Percentiles rank a stretch among this genome's conserved stretches.
Conservation (phyloP, 1,140 invertebrate genomes). For the Polypedilum pembai region DNA sequence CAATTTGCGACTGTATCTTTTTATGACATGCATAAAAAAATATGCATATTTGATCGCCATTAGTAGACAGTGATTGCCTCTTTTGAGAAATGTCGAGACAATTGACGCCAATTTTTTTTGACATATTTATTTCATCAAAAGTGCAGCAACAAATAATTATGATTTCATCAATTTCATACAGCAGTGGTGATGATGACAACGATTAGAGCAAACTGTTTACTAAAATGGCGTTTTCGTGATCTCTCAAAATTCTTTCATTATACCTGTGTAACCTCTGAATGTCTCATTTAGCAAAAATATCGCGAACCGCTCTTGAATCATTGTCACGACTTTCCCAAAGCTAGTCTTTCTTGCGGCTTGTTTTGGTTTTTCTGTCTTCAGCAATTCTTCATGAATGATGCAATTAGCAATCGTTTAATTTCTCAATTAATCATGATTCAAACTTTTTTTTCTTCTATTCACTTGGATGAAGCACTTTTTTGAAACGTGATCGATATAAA, state of each 20-base stretch:
- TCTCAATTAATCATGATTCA: background rate
- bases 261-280: background rate
- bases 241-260: background rate
- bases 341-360: background rate
- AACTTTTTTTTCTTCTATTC: background rate
- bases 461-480: background rate
- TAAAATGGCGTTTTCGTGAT: background rate
- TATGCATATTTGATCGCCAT: no score
- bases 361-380: background rate
- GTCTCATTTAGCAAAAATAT: background rate
- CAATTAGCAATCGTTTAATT: background rate
- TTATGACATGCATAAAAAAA: no score
- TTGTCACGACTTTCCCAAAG: background rate
- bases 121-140: constrained; percentile 14
- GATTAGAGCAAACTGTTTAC: background rate
- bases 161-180: no score
- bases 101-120: constrained; percentile 11
- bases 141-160: background rate
- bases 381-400: background rate
- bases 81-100: background rate
- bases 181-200: background rate
- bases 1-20: no score
- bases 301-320: background rate
- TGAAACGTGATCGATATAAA: background rate
- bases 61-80: background rate